Percentiles rank a stretch among this genome's conserved stretches.
Evolutionary conservation across 2,113 vertebrate genomes (phyloP).

Genomic region (Conger conger): DNA sequence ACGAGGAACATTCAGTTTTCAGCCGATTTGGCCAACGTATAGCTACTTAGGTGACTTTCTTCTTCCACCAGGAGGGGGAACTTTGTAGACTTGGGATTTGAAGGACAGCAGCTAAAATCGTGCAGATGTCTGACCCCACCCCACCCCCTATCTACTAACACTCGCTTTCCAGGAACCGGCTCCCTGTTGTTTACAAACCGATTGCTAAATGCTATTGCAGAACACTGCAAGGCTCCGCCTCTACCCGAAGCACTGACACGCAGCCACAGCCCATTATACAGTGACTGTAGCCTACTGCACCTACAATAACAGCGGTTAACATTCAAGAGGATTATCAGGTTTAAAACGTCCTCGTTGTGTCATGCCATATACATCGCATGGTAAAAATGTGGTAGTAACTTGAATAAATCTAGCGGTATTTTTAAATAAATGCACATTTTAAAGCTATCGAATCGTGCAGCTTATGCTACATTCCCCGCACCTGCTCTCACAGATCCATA

Average conservation of each 20-base stretch:
- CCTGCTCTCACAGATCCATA: background rate
- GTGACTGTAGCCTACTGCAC: conserved; percentile 14
- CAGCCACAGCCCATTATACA: background rate
- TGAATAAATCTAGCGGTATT: background rate
- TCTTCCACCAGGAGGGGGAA: background rate
- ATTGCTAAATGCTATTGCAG: background rate
- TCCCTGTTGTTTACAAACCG: background rate
- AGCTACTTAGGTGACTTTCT: background rate
- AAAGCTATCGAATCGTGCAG: background rate
- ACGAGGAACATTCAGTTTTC: background rate
- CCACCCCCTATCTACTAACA: background rate
- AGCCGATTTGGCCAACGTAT: background rate
- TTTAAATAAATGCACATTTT: background rate
- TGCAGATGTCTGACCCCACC: background rate
- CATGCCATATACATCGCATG: background rate
- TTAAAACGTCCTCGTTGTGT: background rate
- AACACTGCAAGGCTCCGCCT: background rate
- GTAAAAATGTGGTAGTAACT: background rate
- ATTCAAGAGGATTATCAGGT: background rate
- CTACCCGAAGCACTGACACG: background rate
- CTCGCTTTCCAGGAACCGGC: background rate
- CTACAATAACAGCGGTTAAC: background rate
- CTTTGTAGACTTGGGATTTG: background rate
- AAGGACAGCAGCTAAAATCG: background rate
- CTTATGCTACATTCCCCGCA: background rate